Evolutionary conservation across 2,113 vertebrate species (phyloP).

Genomic region (Colaptes auratus): DNA sequence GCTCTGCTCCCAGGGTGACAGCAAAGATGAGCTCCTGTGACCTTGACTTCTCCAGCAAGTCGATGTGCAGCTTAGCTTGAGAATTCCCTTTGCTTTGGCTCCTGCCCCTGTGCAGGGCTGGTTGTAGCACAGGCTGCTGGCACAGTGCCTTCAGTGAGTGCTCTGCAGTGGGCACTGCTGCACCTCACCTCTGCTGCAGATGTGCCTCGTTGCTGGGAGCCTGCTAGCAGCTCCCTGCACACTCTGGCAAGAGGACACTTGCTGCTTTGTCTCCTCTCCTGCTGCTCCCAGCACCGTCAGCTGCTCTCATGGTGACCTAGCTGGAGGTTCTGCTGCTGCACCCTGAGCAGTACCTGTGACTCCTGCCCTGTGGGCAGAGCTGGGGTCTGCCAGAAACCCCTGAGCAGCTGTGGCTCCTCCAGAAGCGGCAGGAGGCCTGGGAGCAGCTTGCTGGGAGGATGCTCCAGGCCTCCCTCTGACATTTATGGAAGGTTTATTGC

Average conservation of each 20-base stretch:
- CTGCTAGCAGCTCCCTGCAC: not conserved
- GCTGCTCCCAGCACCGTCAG: not conserved
- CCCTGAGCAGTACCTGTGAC: not conserved
- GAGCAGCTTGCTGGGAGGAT: constrained; percentile 2
- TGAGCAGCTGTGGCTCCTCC: not conserved
- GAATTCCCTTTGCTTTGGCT: not conserved
- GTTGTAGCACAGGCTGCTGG: not conserved
- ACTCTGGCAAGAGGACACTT: not conserved
- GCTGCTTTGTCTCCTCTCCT: not conserved
- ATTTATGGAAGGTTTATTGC: not conserved
- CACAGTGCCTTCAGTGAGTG: accelerated
- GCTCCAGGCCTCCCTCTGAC: not conserved
- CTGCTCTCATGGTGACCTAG: not conserved
- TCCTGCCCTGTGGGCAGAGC: not conserved
- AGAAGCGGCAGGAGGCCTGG: not conserved
- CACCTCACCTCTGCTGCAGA: not conserved
- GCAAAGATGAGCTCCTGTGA: not conserved
- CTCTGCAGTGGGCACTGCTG: accelerated
- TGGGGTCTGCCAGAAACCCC: not conserved
- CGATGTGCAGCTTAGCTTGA: not conserved
- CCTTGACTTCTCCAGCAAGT: constrained; percentile 2
- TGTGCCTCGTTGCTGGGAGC: not conserved
- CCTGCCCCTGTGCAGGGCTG: not conserved
- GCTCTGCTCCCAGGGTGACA: constrained; percentile 46
- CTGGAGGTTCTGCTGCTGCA: not conserved